Evolutionary conservation across 2,888 invertebrate species (phyloP).

Genomic region (Leistus spinibarbis): DNA sequence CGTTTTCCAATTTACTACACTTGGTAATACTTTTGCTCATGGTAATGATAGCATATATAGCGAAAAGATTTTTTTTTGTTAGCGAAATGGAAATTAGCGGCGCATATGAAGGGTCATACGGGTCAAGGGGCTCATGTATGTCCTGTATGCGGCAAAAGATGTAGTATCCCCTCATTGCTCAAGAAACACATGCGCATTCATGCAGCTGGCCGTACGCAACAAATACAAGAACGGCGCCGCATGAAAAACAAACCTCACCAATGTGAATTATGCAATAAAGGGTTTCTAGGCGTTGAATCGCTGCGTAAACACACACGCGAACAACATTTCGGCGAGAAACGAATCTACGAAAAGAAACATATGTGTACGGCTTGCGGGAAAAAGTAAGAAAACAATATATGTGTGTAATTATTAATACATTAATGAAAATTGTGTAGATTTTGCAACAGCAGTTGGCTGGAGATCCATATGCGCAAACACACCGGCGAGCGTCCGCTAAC

Average conservation of each 20-base stretch:
- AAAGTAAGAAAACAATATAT: constrained; percentile 31
- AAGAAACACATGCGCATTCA: constrained; percentile 31
- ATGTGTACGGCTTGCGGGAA: constrained; percentile 36
- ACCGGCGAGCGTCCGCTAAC: constrained; percentile 40
- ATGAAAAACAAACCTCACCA: constrained; percentile 32
- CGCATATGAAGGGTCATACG: constrained; percentile 20
- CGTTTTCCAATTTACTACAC: no score
- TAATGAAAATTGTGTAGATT: constrained; percentile 21
- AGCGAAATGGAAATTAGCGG: constrained; percentile 34
- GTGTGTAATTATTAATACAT: no score
- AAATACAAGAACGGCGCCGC: constrained; percentile 24
- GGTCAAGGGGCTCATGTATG: constrained; percentile 16
- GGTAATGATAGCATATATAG: neutral
- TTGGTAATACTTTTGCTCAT: no score
- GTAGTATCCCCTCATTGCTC: constrained; percentile 27
- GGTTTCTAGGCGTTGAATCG: constrained; percentile 17
- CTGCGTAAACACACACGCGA: constrained; percentile 37
- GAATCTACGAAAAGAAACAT: constrained; percentile 40
- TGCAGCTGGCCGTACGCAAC: constrained; percentile 21
- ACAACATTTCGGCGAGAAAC: constrained; percentile 36
- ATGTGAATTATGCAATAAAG: constrained; percentile 34
- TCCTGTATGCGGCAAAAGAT: constrained; percentile 35
- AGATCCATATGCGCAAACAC: constrained; percentile 40
- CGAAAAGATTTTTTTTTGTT: neutral
- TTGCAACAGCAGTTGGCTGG: constrained; percentile 41